Conservation (phyloP, 2,888 invertebrate species). For the Diaprepes abbreviatus region DNA sequence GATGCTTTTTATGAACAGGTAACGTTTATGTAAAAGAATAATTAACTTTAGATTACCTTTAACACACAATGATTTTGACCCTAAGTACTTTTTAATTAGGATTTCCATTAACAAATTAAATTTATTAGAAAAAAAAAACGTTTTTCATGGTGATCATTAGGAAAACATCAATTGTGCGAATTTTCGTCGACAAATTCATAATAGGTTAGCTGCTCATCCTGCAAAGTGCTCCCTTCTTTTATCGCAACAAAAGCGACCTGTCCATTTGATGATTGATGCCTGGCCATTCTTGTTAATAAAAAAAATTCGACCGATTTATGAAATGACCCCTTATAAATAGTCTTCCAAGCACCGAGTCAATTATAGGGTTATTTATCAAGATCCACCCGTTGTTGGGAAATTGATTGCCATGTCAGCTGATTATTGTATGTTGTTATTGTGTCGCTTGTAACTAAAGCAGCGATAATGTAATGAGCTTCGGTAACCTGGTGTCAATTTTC, state of each 20-base stretch:
- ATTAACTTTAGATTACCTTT: no score
- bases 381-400: slow-evolving; percentile 25
- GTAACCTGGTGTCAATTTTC: neutral
- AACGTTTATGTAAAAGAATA: no score
- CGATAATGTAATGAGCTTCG: slow-evolving; percentile 12
- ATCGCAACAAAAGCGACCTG: slow-evolving; percentile 36
- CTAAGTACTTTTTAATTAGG: no score
- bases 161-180: slow-evolving; percentile 24
- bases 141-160: neutral
- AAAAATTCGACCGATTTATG: slow-evolving; percentile 35
- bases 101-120: no score
- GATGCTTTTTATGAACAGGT: no score
- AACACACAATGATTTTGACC: no score
- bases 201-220: slow-evolving; percentile 29
- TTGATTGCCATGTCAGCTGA: slow-evolving; percentile 25
- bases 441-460: slow-evolving; percentile 7
- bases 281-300: slow-evolving; percentile 22
- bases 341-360: slow-evolving; percentile 37
- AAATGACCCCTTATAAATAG: slow-evolving; percentile 46
- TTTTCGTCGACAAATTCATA: slow-evolving; percentile 19
- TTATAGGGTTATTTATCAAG: slow-evolving; percentile 44
- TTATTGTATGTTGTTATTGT: slow-evolving; percentile 20
- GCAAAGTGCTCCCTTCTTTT: slow-evolving; percentile 38
- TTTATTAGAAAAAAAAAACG: no score
- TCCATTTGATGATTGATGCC: slow-evolving; percentile 37